phyloP scores from a whole-genome alignment of 2,888 invertebrate genomes.

The Athetis lepigone region DNA sequence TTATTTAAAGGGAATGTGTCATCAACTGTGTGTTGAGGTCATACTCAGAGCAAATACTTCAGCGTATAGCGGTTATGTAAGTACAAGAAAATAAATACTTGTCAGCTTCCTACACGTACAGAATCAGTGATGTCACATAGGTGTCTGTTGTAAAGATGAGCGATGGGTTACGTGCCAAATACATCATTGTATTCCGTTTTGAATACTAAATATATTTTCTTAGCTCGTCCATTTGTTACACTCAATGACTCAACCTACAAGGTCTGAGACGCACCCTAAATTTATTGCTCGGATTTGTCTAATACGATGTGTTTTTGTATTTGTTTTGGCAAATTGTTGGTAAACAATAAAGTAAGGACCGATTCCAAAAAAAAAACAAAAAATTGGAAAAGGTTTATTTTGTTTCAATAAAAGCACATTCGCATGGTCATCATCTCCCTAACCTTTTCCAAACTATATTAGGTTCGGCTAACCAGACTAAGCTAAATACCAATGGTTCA shows the following conservation, averaged over 20 bases:
- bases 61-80: slow-evolving; percentile 38
- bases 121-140: slow-evolving; percentile 43
- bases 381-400: too few species aligned
- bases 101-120: slow-evolving; percentile 20
- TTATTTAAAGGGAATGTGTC: slow-evolving; percentile 26
- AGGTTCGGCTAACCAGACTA: too few species aligned
- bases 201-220: slow-evolving; percentile 19
- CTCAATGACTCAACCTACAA: background rate
- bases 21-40: slow-evolving; percentile 23
- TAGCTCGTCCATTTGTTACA: slow-evolving; percentile 4
- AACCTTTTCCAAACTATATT: too few species aligned
- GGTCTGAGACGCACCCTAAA: background rate
- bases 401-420: too few species aligned
- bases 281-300: background rate
- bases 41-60: slow-evolving; percentile 29
- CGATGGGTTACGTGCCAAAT: slow-evolving; percentile 33
- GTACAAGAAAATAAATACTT: slow-evolving; percentile 39
- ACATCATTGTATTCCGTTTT: slow-evolving; percentile 9
- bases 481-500: too few species aligned
- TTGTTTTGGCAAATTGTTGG: too few species aligned
- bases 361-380: too few species aligned
- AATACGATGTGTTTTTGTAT: background rate
- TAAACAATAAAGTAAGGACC: background rate
- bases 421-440: too few species aligned
- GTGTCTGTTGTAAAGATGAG: slow-evolving; percentile 29